Base-by-base conservation (phyloP, 2,797 vertebrate genomes). In the Apogon talboti region DNA sequence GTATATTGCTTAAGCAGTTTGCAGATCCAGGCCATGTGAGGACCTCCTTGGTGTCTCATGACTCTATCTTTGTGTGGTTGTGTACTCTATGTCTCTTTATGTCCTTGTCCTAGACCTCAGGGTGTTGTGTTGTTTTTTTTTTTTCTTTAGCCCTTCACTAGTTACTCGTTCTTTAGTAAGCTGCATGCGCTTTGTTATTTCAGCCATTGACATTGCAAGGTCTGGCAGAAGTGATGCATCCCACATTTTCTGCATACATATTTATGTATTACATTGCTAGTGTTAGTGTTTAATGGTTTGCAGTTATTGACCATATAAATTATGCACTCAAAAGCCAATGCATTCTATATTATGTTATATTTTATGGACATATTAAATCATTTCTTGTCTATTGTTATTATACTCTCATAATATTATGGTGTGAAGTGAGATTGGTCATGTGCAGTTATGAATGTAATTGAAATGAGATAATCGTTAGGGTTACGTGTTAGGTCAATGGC, bases 1-100 rank as follows among this genome's bases (percentile, higher is more conserved):
- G 53, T 85, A 75, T 84, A 72, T 70, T 79, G 54, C 80, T 68
- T 40, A 62, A 71, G 72, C 56, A 53, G 67, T 79, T 89, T 81
- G 66, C 41, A 43, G 63, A 59, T 60, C 18, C 42, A 28, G 60
- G 46, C 47, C 65, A 41, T 62, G 59, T 51, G 12, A 33, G 61
- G 57, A 65, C 66, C 56, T 58, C 33, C 6, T 18, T 66, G 13
- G 71, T 56, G 53, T 67, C 52, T 70, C 53, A 19, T 54, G 75
- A 82, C 87, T 83, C 55, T 60, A 68, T 74, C 61, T 71, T 69
- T 67, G 48, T 77, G 62, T 6, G 19, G 14, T 50, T 57, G 45
- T 73, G 54, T 10, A 35, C 33, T 35, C 7, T 76, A 48, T 64
- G 51, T 49, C 49, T 41, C 12, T 49, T 33, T 63, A 69, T 78